Conservation (phyloP, 1,140 invertebrate species). For the Anthonomus grandis region DNA sequence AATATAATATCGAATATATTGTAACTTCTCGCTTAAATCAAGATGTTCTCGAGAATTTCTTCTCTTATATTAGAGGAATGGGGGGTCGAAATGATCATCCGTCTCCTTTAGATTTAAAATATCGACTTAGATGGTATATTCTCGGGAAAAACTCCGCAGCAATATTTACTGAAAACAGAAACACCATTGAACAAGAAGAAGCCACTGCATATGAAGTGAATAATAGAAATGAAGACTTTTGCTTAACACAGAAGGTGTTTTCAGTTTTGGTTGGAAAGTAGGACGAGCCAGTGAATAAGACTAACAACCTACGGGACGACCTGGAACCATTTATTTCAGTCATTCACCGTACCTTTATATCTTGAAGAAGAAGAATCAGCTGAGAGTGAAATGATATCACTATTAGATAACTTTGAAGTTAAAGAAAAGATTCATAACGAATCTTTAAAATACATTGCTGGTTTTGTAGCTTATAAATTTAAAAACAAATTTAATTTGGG, state of each 20-base stretch:
- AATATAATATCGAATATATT: slow-evolving; percentile 15
- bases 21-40: slow-evolving; percentile 30
- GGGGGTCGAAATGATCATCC: slow-evolving; percentile 34
- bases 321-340: not conserved
- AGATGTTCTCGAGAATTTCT: slow-evolving; percentile 37
- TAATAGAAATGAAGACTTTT: not conserved
- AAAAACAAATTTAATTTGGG: slow-evolving; percentile 19
- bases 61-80: slow-evolving; percentile 34
- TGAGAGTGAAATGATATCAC: not conserved
- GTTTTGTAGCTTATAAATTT: slow-evolving; percentile 18
- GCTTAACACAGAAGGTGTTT: not conserved
- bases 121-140: slow-evolving; percentile 32
- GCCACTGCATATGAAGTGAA: not conserved
- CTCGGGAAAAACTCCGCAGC: slow-evolving; percentile 31
- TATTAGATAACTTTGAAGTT: slow-evolving; percentile 12
- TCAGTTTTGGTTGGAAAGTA: not conserved
- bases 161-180: slow-evolving; percentile 29
- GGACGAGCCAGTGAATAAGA: not conserved
- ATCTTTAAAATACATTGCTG: slow-evolving; percentile 19
- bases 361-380: not conserved
- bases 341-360: not conserved
- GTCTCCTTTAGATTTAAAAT: slow-evolving; percentile 27
- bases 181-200: slow-evolving; percentile 1
- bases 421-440: slow-evolving; percentile 10
- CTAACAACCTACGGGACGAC: not conserved